These are phyloP conservation scores for Platyrinchus mystaceus DNA, from an alignment of 2,797 vertebrate species.

Conservation along the genomic window DNA sequence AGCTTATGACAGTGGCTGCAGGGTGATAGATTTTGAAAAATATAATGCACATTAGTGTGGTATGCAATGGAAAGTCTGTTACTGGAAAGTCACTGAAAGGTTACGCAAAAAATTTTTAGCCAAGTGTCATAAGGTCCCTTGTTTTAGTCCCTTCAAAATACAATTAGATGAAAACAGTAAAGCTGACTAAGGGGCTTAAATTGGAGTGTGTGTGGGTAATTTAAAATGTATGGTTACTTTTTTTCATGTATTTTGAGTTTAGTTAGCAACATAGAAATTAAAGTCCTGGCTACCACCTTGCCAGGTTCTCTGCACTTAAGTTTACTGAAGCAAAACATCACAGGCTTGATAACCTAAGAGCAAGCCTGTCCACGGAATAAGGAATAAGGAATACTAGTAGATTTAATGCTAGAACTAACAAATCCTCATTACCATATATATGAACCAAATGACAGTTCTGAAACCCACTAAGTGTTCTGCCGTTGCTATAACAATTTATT, in stretches of 20 bases:
- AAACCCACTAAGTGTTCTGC: not conserved
- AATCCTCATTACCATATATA: not conserved
- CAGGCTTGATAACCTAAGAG: not conserved
- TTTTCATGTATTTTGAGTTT: not conserved
- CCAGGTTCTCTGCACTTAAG: not conserved
- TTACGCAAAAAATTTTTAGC: not conserved
- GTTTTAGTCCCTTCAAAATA: not conserved
- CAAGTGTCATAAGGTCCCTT: not conserved
- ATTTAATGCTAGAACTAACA: not conserved
- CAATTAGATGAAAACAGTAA: not conserved
- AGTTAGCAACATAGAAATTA: not conserved
- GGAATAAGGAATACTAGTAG: not conserved
- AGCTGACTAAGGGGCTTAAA: not conserved
- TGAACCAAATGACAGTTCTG: not conserved
- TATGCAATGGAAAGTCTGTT: not conserved
- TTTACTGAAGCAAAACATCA: slow-evolving; percentile 6
- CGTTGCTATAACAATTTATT: not conserved
- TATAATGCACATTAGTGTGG: not conserved
- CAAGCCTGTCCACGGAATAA: not conserved
- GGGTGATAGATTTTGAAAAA: not conserved
- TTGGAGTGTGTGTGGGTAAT: not conserved
- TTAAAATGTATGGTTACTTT: not conserved
- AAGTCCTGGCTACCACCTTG: not conserved
- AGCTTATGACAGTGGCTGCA: not conserved
- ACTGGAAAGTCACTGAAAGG: not conserved